Evolutionary conservation across 2,888 invertebrate species (phyloP).

Genomic region (Drosophila mimica): DNA sequence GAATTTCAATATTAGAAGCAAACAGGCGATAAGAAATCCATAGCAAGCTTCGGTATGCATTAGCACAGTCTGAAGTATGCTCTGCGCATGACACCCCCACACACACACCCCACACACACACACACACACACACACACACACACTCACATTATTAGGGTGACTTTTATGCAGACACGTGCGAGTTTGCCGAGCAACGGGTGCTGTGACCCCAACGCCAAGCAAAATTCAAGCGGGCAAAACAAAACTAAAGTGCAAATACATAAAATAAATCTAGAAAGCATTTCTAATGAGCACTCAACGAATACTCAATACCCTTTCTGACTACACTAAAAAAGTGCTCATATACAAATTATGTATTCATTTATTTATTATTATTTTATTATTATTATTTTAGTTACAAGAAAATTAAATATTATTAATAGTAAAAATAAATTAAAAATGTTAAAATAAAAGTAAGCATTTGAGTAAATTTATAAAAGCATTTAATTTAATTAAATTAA

Average conservation of each 20-base stretch:
- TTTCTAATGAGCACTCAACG: not conserved
- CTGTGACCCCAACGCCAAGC: slow-evolving; percentile 54
- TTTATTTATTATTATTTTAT: not conserved
- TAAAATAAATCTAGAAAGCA: slow-evolving; percentile 7
- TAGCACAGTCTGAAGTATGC: slow-evolving; percentile 71
- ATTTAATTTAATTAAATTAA: too few species aligned
- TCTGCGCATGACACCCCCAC: slow-evolving; percentile 62
- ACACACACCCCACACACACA: slow-evolving; percentile 21
- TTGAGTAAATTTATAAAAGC: too few species aligned
- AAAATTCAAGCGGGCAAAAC: slow-evolving; percentile 44
- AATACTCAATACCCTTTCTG: not conserved
- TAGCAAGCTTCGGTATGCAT: slow-evolving; percentile 66
- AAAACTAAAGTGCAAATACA: slow-evolving; percentile 37
- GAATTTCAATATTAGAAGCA: slow-evolving; percentile 84
- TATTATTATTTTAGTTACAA: not conserved
- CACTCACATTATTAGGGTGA: slow-evolving; percentile 27
- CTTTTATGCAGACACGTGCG: slow-evolving; percentile 2
- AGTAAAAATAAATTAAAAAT: too few species aligned
- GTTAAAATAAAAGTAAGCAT: too few species aligned
- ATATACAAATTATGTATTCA: accelerated
- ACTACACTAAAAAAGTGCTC: not conserved
- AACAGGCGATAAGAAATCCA: slow-evolving; percentile 72
- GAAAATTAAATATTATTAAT: not conserved
- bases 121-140: slow-evolving; percentile 7
- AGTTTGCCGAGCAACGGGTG: slow-evolving; percentile 24